Base-by-base conservation (phyloP, 2,113 vertebrate species). In the Aramus guarauna region DNA sequence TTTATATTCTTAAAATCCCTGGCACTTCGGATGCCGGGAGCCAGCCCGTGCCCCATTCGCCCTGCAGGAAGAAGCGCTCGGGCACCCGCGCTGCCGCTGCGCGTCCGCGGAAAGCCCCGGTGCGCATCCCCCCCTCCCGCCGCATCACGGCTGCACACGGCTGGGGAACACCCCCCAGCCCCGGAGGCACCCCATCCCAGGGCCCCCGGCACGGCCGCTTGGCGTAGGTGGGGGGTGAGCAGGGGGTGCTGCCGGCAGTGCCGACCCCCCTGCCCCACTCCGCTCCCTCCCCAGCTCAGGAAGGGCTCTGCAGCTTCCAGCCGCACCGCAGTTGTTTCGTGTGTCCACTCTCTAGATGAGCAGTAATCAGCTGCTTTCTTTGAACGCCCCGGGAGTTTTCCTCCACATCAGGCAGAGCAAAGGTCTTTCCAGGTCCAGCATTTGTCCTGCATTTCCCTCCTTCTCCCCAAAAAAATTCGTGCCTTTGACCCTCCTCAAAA, bases 31-130 rank as follows among this genome's bases (percentile, higher is more conserved):
- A 15, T 30, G 30, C 53, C 60, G 21, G 69, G 34, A 60, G 20
- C 23, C 66, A 22, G 15, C 20, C 32, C 11, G 3, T 30, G 76
- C 69, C 27, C 15, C 26, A 5, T 36, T 56, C 84, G 37, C 29
- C 52, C 60, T 9, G 73, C 30, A 39, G 76, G 59, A 66, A 58
- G 68, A 47, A 47, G n/a, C 5, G 9, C 39, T 67, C 41, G 13
- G 98, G 45, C 95, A 98, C 82, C 98, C 96, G 92, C 45, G 94
- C 98, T 88, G 98, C 96, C 88, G 63, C 95, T 98, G 97, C 97
- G 96, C 96, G 89, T 96, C 94, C 97, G 95, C 80, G 96, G 98
- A 86, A 98, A 98, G 92, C 96, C 97, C 97, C 82, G 97, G 98
- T 81, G 96, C 96, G 29, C 98, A 98, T 88, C 97, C 97, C n/a